phyloP scores from a whole-genome alignment of 2,797 vertebrate genomes.

The Pseudotriccus pelzelni region DNA sequence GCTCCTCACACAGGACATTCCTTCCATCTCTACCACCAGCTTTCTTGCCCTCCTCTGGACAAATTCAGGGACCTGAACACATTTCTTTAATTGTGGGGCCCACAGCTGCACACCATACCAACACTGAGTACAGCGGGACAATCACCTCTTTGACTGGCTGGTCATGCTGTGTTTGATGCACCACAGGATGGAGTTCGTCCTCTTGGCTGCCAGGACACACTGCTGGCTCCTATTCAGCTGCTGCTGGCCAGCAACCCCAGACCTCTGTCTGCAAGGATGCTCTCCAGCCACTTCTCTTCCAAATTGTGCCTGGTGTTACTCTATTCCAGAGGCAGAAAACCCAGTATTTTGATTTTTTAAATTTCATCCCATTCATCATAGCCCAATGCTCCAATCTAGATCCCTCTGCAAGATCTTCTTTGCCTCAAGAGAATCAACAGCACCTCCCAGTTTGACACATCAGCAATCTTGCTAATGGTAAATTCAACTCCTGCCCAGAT shows the following conservation, averaged over 20 bases:
- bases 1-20: background rate
- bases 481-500: background rate
- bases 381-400: background rate
- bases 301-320: background rate
- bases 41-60: background rate
- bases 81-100: background rate
- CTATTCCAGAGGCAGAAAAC: background rate
- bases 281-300: background rate
- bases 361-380: background rate
- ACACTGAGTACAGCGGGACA: background rate
- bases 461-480: background rate
- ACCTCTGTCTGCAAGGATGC: background rate
- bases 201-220: background rate
- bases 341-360: background rate
- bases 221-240: background rate
- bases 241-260: background rate
- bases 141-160: background rate
- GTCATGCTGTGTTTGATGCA: background rate
- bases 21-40: background rate
- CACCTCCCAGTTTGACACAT: background rate
- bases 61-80: background rate
- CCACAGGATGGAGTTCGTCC: background rate
- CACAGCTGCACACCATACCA: accelerated
- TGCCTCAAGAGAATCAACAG: background rate
- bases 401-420: background rate